These are phyloP conservation scores for Myotis myotis DNA, from an alignment of 2,797 vertebrate genomes.

Conservation along the genomic window DNA sequence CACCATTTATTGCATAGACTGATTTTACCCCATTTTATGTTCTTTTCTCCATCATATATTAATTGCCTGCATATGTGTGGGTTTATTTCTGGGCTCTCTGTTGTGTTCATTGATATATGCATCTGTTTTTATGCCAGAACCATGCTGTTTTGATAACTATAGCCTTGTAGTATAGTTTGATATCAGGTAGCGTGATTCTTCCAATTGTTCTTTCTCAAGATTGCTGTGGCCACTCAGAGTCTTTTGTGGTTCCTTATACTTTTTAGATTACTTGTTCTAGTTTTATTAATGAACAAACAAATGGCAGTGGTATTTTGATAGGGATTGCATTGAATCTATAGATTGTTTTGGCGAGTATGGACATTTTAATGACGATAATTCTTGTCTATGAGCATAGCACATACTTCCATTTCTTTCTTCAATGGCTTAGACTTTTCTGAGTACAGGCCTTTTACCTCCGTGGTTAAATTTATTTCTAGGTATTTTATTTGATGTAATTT, in stretches of 20 bases:
- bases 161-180: neutral
- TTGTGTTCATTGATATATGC: neutral
- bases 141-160: neutral
- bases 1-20: neutral
- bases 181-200: neutral
- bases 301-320: neutral
- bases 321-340: neutral
- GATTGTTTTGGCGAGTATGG: neutral
- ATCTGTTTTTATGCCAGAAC: neutral
- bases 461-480: neutral
- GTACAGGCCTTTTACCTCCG: neutral
- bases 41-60: neutral
- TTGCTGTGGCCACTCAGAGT: neutral
- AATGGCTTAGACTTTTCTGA: neutral
- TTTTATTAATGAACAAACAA: neutral
- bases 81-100: neutral
- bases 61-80: neutral
- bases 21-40: neutral
- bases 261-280: neutral
- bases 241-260: neutral
- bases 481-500: neutral
- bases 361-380: neutral
- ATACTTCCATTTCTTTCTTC: neutral
- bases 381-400: neutral
- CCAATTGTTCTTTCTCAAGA: neutral